Evolutionary conservation across 2,888 invertebrate species (phyloP), one percentile per base, ranked within the genome.

Genomic region (Chouioia cunea): DNA sequence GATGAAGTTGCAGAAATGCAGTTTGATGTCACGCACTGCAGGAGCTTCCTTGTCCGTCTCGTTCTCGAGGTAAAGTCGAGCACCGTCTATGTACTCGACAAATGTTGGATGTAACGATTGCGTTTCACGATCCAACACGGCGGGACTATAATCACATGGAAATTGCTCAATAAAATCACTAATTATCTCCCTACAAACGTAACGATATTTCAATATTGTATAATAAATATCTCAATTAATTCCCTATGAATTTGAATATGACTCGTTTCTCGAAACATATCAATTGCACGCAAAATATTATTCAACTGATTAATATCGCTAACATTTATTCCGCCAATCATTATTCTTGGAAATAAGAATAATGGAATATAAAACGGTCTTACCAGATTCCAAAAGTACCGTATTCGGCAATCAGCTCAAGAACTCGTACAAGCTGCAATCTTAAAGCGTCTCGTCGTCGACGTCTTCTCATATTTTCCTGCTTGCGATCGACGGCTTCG

Each of bases 401-500:
- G 85, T 93, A 92, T 82, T 96, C 95, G 0, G 97, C 97, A 73
- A 97, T 94, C 73, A 96, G 89, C 81, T 99, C 95, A 77, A 99
- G 88, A 77, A 99, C 93, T 79, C 94, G 92, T 73, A 97, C 95
- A 75, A 99, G 88, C 80, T 98, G 96, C 52, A 99, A 88, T 53
- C 99, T 89, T 60, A 99, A 87, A 14, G 97, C 94, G 85, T 99
- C 99, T 65, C 97, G 91, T 48, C 98, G 90, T 66, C 97, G 88
- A 50, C 97, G 89, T 50, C 99, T 88, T 66, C 98, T 89, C 89
- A 98, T 94, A 84, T 98, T 99, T 84, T 99, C 99, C 86, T 98
- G 97, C 83, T 98, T 99, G 58, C 96, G 91, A 84, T 99, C 99
- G 20, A 97, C 94, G 0, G 98, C 97, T 85, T 99, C 99, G 18